Conservation (phyloP, 2,888 invertebrate genomes). For the Lycaena phlaeas region DNA sequence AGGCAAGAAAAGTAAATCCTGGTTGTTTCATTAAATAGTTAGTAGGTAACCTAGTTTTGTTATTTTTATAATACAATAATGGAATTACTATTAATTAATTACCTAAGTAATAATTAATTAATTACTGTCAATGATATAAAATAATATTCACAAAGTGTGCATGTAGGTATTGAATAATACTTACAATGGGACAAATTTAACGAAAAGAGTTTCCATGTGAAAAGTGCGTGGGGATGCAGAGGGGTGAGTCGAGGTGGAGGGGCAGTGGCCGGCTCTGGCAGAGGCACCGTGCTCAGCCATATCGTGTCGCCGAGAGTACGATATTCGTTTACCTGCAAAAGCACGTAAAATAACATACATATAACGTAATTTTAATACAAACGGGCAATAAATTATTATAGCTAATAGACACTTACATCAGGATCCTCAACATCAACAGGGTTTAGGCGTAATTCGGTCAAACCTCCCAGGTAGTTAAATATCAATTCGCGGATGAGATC, state of each 20-base stretch:
- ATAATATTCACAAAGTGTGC: not conserved
- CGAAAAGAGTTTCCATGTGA: constrained; percentile 85
- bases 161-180: too few species aligned
- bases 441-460: constrained; percentile 78
- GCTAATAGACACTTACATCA: constrained; percentile 76
- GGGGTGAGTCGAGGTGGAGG: constrained; percentile 54
- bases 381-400: not conserved
- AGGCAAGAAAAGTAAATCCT: too few species aligned
- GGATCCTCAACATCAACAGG: constrained; percentile 93
- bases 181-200: constrained; percentile 73
- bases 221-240: constrained; percentile 76
- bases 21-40: too few species aligned
- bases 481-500: constrained; percentile 90
- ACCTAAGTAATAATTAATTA: too few species aligned
- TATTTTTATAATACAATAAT: too few species aligned
- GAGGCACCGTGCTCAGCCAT: constrained; percentile 54
- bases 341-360: not conserved
- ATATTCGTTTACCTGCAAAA: constrained; percentile 87
- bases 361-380: not conserved
- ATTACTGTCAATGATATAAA: too few species aligned
- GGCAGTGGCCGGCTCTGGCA: constrained; percentile 55
- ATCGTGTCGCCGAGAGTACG: constrained; percentile 92
- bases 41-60: too few species aligned
- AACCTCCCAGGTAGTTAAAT: constrained; percentile 82
- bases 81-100: too few species aligned